These are phyloP conservation scores for Pseudorhiza aurosa DNA, from an alignment of 30 jellyfish, hydroid and myxozoan genomes.

Conservation along the genomic window DNA sequence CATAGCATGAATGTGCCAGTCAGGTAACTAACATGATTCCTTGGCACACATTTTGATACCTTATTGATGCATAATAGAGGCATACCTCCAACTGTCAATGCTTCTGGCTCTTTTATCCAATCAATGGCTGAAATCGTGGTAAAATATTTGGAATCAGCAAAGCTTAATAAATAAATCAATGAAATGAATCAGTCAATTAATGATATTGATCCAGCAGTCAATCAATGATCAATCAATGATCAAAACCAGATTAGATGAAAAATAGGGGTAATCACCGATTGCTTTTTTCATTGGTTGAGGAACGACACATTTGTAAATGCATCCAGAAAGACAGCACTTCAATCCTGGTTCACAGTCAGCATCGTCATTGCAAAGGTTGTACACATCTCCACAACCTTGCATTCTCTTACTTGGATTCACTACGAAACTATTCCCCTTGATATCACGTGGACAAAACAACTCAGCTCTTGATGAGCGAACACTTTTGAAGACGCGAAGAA, in stretches of 20 bases:
- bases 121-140: conserved; percentile 40
- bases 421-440: conserved; percentile 11
- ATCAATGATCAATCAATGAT: background rate
- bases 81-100: conserved; percentile 77
- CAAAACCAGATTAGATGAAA: background rate
- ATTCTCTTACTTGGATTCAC: background rate
- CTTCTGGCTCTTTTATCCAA: conserved; percentile 64
- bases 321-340: conserved; percentile 58
- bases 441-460: conserved; percentile 55
- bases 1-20: no score
- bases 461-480: conserved; percentile 7
- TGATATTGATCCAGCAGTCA: background rate
- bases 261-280: background rate
- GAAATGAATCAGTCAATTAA: background rate
- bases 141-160: background rate
- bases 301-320: conserved; percentile 63
- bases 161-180: background rate
- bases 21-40: no score
- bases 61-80: no score
- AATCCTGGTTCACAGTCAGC: conserved; percentile 57
- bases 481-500: conserved; percentile 34
- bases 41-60: no score
- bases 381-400: conserved; percentile 47
- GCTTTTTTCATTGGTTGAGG: conserved; percentile 29
- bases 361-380: conserved; percentile 41